A percentile compares a stretch with the other conserved stretches of the same genome.
Evolutionary conservation across 1,140 invertebrate genomes (phyloP).

Genomic region (Zaprionus kolodkinae): DNA sequence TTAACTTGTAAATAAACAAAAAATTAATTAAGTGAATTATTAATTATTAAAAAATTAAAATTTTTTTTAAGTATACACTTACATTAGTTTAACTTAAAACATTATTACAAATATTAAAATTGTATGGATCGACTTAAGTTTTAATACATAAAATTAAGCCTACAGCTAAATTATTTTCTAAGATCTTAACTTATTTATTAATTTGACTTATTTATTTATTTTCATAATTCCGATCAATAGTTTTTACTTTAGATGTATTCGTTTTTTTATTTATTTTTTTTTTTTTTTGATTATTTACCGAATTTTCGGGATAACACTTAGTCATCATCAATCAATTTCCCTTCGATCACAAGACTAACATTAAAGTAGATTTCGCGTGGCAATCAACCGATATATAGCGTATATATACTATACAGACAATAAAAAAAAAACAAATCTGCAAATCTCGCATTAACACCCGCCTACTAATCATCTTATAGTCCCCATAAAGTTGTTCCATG

Average conservation of each 20-base stretch:
- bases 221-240: background rate
- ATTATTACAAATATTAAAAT: background rate
- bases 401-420: constrained; percentile 6
- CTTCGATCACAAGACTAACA: constrained; percentile 63
- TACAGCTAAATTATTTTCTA: too few relatives aligned
- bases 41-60: too few relatives aligned
- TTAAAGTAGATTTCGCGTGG: constrained; percentile 48
- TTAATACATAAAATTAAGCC: background rate
- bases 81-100: background rate
- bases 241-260: background rate
- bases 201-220: background rate
- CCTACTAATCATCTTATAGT: constrained; percentile 68
- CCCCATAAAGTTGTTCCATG: constrained; percentile 34
- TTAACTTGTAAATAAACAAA: too few relatives aligned
- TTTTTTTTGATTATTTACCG: background rate
- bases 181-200: background rate
- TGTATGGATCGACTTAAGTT: background rate
- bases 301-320: constrained; percentile 6
- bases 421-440: constrained; percentile 40
- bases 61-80: too few relatives aligned
- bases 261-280: background rate
- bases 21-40: too few relatives aligned
- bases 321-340: constrained; percentile 27
- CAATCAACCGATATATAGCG: background rate
- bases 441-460: constrained; percentile 68